phyloP scores from a whole-genome alignment of 2,113 vertebrate species.

The Dinomys branickii region DNA sequence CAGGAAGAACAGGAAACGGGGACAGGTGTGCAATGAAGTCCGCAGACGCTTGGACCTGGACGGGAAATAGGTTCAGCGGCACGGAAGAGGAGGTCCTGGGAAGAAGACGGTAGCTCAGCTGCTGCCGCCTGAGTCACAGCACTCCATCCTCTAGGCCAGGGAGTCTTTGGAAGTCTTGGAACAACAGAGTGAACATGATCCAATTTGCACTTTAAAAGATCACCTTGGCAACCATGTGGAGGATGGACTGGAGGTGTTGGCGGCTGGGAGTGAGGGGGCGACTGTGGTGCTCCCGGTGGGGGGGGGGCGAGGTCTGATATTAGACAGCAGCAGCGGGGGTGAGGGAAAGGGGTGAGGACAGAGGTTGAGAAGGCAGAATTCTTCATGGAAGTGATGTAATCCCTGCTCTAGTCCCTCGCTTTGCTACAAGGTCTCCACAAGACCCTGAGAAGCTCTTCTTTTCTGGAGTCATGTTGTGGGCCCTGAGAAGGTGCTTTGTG shows the following conservation, averaged over 20 bases:
- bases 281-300: conserved; percentile 42
- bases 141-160: background rate
- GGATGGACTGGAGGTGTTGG: conserved; percentile 67
- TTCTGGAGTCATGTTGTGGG: background rate
- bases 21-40: background rate
- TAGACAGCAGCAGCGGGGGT: background rate
- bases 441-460: background rate
- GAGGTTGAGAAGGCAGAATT: background rate
- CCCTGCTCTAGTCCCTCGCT: background rate
- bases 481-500: background rate
- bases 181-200: conserved; percentile 47
- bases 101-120: background rate
- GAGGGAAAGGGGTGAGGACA: background rate
- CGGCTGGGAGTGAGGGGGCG: conserved; percentile 41
- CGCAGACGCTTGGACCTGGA: background rate
- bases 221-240: conserved; percentile 75
- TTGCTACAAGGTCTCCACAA: background rate
- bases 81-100: background rate
- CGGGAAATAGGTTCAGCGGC: background rate
- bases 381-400: background rate
- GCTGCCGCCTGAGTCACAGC: background rate
- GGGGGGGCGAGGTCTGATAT: conserved; percentile 41
- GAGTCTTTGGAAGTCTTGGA: background rate
- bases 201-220: conserved; percentile 62
- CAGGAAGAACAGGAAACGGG: background rate